Evolutionary conservation across 2,113 vertebrate species (phyloP), one percentile per base, ranked within the genome.

Genomic region (Anarrhichthys ocellatus): DNA sequence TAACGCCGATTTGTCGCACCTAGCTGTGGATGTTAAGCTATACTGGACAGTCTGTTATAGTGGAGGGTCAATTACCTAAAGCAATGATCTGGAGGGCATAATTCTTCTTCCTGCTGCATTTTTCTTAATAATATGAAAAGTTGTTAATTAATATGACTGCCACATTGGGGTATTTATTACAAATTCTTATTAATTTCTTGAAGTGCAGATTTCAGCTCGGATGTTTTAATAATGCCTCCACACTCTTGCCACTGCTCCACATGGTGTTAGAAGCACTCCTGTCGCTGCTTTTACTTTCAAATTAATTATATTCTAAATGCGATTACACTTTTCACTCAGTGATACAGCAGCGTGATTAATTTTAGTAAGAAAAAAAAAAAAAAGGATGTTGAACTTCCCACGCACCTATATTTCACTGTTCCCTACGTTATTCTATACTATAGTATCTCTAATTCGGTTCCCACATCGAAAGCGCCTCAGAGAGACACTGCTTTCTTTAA

Each of bases 401-500:
- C 18, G 4, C 22, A 42, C 29, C 24, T 61, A 22, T 32, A 40
- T 77, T 80, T 78, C 22, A 58, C 24, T 42, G 59, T n/a, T 73
- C 42, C 61, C 34, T 9, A 0, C 54, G 42, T 78, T 73, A 32
- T 76, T 80, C 54, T 15, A 42, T 10, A 62, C 50, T 66, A 8
- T 7, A 38, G 50, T 59, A 71, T 64, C 67, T 77, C 15, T 9
- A 29, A 54, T 62, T 87, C 18, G 56, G 24, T 42, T 78, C 13
- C 67, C 63, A 73, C 77, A 77, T 76, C 59, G 80, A 58, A 87
- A 77, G 64, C 76, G 80, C 65, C 71, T 84, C 27, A 14, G 38
- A 80, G 82, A 81, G 52, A 86, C 46, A 50, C 78, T 14, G 73
- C 58, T 74, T 58, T 40, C 46, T 82, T 44, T 85, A 84, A 89